Evolutionary conservation across 2,797 vertebrate genomes (phyloP), one percentile per base, ranked within the genome.

Genomic region (Lepus oiostolus): DNA sequence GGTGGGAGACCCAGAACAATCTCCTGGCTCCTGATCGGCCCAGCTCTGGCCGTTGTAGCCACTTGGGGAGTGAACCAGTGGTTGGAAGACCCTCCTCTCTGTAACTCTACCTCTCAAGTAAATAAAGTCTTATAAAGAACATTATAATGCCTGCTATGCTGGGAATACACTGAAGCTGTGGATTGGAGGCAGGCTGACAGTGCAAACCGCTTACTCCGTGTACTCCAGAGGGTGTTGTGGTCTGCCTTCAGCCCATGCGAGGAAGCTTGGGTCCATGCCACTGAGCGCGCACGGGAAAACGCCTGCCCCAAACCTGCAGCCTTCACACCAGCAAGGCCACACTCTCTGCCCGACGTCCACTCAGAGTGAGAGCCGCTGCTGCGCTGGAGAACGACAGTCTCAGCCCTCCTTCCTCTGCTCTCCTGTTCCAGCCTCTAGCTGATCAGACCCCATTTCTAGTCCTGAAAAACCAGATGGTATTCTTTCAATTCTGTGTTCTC

Each of bases 381-480:
- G 38, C 86, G 47, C 30, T 54, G 63, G 12, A 0, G 7, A 26
- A 47, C 21, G 26, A n/a, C n/a, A 13, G 52, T 52, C 14, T 83
- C 30, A 16, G 3, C 17, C 71, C 50, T 54, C 16, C 68, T 86
- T 91, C 7, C 52, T 91, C 63, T 65, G 32, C 35, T 76, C 4
- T 52, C 72, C 14, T 88, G 75, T 35, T 91, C 28, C 35, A 91
- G 77, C 38, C 83, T 91, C 50, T 50, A 62, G 74, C 32, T 60
- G n/a, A 63, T 93, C 42, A 72, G 38, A n/a, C 85, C 17, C 26
- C 26, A 68, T 74, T 85, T 88, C 83, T 86, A 80, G 17, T 38
- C 7, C 38, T 16, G 38, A 35, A 77, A 75, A 28, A 3, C 17
- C 60, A 62, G 22, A 28, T 77, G 80, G 35, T 38, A 71, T 35